Evolutionary conservation across 2,888 invertebrate species (phyloP).

Genomic region (Hydrotaea diabolus): DNA sequence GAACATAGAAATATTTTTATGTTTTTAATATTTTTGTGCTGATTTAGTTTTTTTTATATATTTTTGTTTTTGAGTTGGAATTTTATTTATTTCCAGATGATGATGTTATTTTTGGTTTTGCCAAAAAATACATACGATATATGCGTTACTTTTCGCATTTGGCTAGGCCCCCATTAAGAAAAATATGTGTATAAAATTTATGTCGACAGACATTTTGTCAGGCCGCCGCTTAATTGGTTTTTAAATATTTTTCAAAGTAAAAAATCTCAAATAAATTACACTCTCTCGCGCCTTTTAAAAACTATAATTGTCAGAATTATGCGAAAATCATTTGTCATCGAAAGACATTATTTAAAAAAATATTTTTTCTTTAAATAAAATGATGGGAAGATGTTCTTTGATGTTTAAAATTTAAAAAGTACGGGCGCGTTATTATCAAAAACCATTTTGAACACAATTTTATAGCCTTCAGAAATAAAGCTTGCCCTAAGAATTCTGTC

Average conservation of each 20-base stretch:
- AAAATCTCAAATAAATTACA: not conserved
- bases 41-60: not conserved
- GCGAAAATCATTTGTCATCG: not conserved
- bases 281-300: too few relatives aligned
- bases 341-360: too few relatives aligned
- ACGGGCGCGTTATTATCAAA: too few relatives aligned
- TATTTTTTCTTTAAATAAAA: too few relatives aligned
- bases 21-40: constrained; percentile 16
- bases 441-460: too few relatives aligned
- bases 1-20: constrained; percentile 18
- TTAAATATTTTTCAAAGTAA: constrained; percentile 5
- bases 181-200: constrained; percentile 58
- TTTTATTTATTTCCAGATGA: constrained; percentile 7
- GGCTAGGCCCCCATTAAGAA: constrained; percentile 48
- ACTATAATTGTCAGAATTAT: not conserved
- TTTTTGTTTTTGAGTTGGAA: not conserved
- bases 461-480: too few relatives aligned
- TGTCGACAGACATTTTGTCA: constrained; percentile 61
- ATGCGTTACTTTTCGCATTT: not conserved
- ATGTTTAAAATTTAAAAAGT: too few relatives aligned
- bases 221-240: constrained; percentile 45
- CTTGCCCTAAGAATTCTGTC: too few relatives aligned
- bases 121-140: constrained; percentile 16
- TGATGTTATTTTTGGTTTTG: not conserved
- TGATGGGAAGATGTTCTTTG: too few relatives aligned